phyloP scores from a whole-genome alignment of 2,113 vertebrate genomes.

The Thalassoma bifasciatum region DNA sequence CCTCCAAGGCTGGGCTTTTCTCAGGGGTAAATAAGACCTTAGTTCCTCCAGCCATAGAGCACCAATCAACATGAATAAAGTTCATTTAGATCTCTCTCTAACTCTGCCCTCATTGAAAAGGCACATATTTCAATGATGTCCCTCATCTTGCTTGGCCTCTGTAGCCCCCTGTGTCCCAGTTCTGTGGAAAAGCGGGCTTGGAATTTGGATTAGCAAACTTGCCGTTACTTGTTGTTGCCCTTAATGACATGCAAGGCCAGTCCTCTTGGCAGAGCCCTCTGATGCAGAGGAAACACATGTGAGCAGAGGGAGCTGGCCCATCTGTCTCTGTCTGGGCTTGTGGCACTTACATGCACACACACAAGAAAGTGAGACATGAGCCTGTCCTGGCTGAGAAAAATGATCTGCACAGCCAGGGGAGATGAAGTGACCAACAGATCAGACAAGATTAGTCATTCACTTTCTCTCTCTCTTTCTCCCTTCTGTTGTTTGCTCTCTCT shows the following conservation, averaged over 20 bases:
- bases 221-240: slow-evolving; percentile 23
- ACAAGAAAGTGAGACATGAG: slow-evolving; percentile 67
- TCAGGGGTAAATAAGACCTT: too few relatives aligned
- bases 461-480: not conserved
- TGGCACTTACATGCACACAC: not conserved
- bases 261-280: slow-evolving; percentile 62
- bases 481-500: not conserved
- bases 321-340: slow-evolving; percentile 71
- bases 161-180: slow-evolving; percentile 6
- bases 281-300: slow-evolving; percentile 69
- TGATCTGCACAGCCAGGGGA: slow-evolving; percentile 47
- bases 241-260: slow-evolving; percentile 38
- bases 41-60: too few relatives aligned
- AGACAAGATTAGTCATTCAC: slow-evolving; percentile 34
- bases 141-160: slow-evolving; percentile 2
- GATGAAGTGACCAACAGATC: slow-evolving; percentile 74
- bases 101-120: not conserved
- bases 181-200: slow-evolving; percentile 34
- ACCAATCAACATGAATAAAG: too few relatives aligned
- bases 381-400: slow-evolving; percentile 69
- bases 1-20: too few relatives aligned
- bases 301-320: slow-evolving; percentile 70
- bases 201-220: slow-evolving; percentile 61
- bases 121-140: slow-evolving; percentile 8
- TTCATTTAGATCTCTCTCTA: too few relatives aligned